phyloP scores from a whole-genome alignment of 1,140 invertebrate genomes.

The Pollicipes pollicipes region DNA sequence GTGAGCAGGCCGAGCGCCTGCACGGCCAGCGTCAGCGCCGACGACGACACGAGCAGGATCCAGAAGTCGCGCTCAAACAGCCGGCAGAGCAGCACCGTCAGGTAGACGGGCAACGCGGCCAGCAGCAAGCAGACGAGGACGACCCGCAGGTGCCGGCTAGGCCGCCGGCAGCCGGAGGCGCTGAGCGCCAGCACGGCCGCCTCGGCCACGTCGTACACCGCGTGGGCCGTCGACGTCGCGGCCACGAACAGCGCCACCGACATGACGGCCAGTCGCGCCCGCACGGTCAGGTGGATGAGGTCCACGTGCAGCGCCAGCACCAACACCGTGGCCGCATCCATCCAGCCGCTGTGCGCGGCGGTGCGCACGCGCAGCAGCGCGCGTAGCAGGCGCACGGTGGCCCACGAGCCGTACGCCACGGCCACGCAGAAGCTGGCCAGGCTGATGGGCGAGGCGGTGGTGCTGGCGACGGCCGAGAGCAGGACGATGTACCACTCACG shows the following conservation, averaged over 20 bases:
- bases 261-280: constrained; percentile 35
- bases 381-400: constrained; percentile 30
- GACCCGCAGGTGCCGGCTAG: constrained; percentile 27
- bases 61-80: constrained; percentile 39
- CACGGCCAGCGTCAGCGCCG: constrained; percentile 35
- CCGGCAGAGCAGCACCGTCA: constrained; percentile 33
- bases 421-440: constrained; percentile 34
- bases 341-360: constrained; percentile 32
- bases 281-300: constrained; percentile 32
- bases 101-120: constrained; percentile 33
- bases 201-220: constrained; percentile 38
- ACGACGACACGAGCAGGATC: constrained; percentile 36
- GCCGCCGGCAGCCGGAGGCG: constrained; percentile 26
- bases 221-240: constrained; percentile 36
- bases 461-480: constrained; percentile 29
- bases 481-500: constrained; percentile 29
- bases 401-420: constrained; percentile 33
- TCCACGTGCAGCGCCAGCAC: constrained; percentile 37
- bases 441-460: constrained; percentile 34
- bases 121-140: constrained; percentile 32
- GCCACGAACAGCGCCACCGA: constrained; percentile 37
- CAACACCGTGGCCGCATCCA: constrained; percentile 37
- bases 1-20: constrained; percentile 36
- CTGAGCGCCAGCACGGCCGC: constrained; percentile 34
- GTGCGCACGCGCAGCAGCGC: constrained; percentile 29